These are phyloP conservation scores for Upupa epops DNA, from an alignment of 2,113 vertebrate species.

Conservation along the genomic window DNA sequence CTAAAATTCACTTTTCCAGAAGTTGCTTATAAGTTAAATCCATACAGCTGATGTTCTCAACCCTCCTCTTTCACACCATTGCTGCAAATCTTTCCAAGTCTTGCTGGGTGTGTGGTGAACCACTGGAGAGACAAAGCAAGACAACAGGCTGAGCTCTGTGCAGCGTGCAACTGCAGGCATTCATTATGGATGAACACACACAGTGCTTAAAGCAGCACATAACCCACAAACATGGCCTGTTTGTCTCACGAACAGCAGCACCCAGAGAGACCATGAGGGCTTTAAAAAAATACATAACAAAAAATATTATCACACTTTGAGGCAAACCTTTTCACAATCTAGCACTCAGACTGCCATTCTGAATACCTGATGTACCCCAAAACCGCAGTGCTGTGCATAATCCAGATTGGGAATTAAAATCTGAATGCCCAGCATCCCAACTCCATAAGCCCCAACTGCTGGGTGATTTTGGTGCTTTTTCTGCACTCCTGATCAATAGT, in stretches of 20 bases:
- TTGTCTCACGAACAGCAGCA: background rate
- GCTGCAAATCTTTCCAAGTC: background rate
- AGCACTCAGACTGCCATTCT: background rate
- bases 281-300: background rate
- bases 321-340: background rate
- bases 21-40: background rate
- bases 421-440: background rate
- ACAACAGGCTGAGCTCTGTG: background rate
- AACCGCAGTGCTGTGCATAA: background rate
- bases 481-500: background rate
- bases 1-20: background rate
- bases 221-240: background rate
- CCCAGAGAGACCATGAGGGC: background rate
- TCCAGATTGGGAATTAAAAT: background rate
- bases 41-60: background rate
- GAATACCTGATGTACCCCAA: background rate
- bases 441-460: fast-evolving
- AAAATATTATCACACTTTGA: background rate
- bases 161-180: background rate
- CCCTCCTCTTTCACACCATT: background rate
- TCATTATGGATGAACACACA: background rate
- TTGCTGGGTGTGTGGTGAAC: background rate
- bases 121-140: background rate
- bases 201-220: background rate
- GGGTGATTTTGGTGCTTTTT: background rate